Base-by-base conservation (phyloP, 1,140 invertebrate genomes). In the Scylla paramamosain region DNA sequence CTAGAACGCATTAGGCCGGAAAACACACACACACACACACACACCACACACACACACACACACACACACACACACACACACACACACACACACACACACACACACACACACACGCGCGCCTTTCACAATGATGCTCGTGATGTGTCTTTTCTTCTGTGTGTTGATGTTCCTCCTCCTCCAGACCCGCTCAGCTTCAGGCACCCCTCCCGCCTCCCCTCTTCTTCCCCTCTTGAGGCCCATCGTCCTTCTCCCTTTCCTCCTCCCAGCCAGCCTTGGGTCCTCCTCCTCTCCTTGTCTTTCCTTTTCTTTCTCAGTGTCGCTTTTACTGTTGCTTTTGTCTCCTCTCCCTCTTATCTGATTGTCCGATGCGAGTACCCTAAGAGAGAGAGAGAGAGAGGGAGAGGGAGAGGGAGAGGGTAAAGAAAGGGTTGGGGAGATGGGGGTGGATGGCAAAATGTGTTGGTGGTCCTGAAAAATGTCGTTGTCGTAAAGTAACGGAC, bases 401-500 rank as follows among this genome's bases (percentile, higher is more conserved):
- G 67, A 77, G 67, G n/a, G 25, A 8, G 16, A 20, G 16, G 25
- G 1, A 2, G 20, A n/a, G 20, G n/a, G 20, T 12, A 77, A 20
- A n/a, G 67, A 77, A 20, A n/a, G 67, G 20, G 67, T 20, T 12
- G 25, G n/a, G 25, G 67, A 3, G 67, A n/a, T 77, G 67, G 67
- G 67, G 67, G 52, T 12, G 52, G 67, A n/a, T n/a, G 67, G 25
- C 67, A 77, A 77, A n/a, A 77, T 77, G 67, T 77, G 67, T 77
- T 77, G 25, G 20, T 77, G n/a, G 67, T 77, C 67, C 67, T 77
- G 67, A 77, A 77, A 77, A 77, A 77, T 77, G 67, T 77, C 67
- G 67, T 77, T 77, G 67, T 77, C 67, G 67, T 77, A 77, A 77
- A n/a, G 67, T n/a, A 77, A 77, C 67, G 67, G 67, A 77, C 20